Conservation (phyloP, 64 coral and sea anemone genomes). For the Montipora capricornis region DNA sequence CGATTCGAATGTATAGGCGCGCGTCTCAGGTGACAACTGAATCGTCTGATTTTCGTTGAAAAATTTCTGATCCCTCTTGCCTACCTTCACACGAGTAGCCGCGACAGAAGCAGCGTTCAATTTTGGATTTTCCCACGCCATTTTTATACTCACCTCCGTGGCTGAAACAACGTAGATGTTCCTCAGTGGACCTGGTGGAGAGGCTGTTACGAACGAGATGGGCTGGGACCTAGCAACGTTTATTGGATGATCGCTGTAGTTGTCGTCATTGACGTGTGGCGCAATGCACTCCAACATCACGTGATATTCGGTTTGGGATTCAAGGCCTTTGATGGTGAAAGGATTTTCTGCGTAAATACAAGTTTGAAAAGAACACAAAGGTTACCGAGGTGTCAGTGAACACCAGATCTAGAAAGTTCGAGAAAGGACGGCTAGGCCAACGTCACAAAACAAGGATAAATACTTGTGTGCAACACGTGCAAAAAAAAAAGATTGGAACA, state of each 20-base stretch:
- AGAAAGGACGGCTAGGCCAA: no score
- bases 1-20: conserved; percentile 54
- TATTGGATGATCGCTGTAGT: conserved; percentile 30
- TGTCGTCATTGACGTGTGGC: conserved; percentile 44
- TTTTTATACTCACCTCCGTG: conserved; percentile 52
- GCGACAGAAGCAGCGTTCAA: background rate
- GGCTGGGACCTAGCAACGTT: conserved; percentile 40
- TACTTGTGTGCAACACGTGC: no score
- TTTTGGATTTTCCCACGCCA: conserved; percentile 61
- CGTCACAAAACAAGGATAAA: no score
- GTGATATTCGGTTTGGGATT: conserved; percentile 26
- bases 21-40: conserved; percentile 16
- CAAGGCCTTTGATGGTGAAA: conserved; percentile 16
- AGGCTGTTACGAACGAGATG: conserved; percentile 55
- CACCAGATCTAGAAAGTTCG: no score
- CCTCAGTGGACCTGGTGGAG: conserved; percentile 19
- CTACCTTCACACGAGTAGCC: conserved; percentile 50
- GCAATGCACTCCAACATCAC: conserved; percentile 35
- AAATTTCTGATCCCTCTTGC: background rate
- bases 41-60: background rate
- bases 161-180: conserved; percentile 51
- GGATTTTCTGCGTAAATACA: conserved; percentile 24
- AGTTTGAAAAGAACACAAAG: background rate
- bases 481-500: no score
- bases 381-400: no score